Percentiles rank a stretch among this genome's conserved stretches.
Evolutionary conservation across 1,140 invertebrate species (phyloP).

Genomic region (Lordiphosa stackelbergi): DNA sequence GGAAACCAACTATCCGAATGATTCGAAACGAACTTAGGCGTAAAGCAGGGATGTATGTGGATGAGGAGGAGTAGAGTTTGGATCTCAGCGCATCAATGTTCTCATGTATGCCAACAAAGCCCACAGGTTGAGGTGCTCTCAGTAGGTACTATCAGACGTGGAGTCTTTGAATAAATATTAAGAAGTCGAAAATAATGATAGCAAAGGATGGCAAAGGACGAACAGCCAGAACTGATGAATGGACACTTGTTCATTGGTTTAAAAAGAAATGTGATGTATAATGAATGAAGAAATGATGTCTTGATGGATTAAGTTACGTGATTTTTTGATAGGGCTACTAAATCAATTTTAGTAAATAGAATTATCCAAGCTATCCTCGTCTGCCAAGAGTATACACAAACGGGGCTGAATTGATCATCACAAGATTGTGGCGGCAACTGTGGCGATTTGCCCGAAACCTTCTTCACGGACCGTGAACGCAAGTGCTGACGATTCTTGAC

Average conservation of each 20-base stretch:
- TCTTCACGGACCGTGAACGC: constrained; percentile 55
- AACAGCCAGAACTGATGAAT: too few species aligned
- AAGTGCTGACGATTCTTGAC: constrained; percentile 55
- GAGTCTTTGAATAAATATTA: too few species aligned
- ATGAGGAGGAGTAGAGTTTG: too few species aligned
- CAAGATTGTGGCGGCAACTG: constrained; percentile 31
- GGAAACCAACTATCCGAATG: too few species aligned
- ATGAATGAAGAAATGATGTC: background rate
- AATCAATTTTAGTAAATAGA: constrained; percentile 39
- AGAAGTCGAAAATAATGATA: too few species aligned
- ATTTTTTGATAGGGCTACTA: constrained; percentile 25
- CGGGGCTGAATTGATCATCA: constrained; percentile 51
- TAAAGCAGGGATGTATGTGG: too few species aligned
- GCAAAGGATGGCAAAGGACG: too few species aligned
- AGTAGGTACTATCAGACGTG: too few species aligned
- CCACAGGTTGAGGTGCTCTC: too few species aligned
- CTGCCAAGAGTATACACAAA: constrained; percentile 20
- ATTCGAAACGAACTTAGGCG: too few species aligned
- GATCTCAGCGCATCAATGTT: too few species aligned
- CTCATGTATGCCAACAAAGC: too few species aligned
- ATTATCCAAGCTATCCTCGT: constrained; percentile 19
- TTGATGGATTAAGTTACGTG: background rate
- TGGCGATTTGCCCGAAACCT: constrained; percentile 42
- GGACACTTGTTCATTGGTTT: background rate
- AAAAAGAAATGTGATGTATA: background rate